Base-by-base conservation (phyloP, 2,888 invertebrate genomes). In the Pandemis cinnamomeana region DNA sequence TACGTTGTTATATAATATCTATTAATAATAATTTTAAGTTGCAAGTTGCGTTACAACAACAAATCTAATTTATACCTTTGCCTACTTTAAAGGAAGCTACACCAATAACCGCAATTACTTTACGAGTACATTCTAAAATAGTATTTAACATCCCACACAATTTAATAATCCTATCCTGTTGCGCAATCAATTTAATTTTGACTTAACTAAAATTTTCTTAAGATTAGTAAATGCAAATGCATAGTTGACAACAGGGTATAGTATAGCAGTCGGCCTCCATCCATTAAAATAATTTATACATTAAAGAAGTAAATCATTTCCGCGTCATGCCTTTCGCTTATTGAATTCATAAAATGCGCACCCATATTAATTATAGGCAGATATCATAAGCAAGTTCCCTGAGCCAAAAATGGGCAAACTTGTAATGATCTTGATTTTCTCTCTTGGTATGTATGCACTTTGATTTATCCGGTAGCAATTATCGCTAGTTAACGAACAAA, bases 311-410 rank as follows among this genome's bases (percentile, higher is more conserved):
- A 69, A 15, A 53, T 55, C 46, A 61, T 70, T 74, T 74, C 73
- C 73, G 73, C 66, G 51, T 69, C 41, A n/a, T 42, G 64, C 72
- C 72, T 70, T 74, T 74, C 70, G 73, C 69, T 70, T 36, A 36
- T 46, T 60, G 64, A 67, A 72, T 67, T 73, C 44, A 51, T 53
- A 51, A 60, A 70, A 69, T 58, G 64, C 44, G 64, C 46, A 61
- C 53, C 48, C n/a, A 15, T 58, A 46, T 53, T 71, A 63, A 63
- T 15, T 62, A 62, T 70, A 13, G 7, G 10, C 20, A 44, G n/a
- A 67, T 8, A 53, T 55, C 15, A 7, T 51, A n/a, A 51, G 20
- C 20, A 7, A 55, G 8, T 55, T 20, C 20, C 55, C 15, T 15
- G 6, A 15, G 20, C 15, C 15, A 55, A 2, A 51, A 13, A 15